These are phyloP conservation scores for Mongoloraphidia duomilia DNA, from an alignment of 2,888 invertebrate genomes.

Conservation along the genomic window DNA sequence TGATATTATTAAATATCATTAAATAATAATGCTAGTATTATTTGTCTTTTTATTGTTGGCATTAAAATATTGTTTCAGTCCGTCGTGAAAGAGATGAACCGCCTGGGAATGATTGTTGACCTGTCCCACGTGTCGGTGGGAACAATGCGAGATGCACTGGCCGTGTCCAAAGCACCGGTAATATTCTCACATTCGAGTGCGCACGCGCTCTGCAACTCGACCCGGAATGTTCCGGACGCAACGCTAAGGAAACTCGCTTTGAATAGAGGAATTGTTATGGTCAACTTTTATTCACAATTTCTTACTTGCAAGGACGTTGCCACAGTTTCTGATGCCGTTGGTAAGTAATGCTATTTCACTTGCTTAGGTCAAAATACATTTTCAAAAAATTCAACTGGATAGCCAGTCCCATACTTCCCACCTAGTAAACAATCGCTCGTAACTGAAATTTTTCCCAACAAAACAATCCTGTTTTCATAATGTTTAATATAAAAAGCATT, in stretches of 20 bases:
- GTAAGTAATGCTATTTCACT: constrained; percentile 33
- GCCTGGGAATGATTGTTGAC: constrained; percentile 78
- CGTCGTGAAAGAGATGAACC: constrained; percentile 77
- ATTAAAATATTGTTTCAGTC: constrained; percentile 35
- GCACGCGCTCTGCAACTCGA: constrained; percentile 63
- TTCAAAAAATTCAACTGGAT: background rate
- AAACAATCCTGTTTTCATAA: too few species aligned
- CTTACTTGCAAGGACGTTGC: constrained; percentile 60
- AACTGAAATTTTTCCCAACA: too few species aligned
- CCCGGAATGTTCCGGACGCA: constrained; percentile 67
- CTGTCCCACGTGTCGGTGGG: constrained; percentile 65
- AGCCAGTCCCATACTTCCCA: background rate
- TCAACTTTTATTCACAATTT: constrained; percentile 70
- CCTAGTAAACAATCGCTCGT: too few species aligned
- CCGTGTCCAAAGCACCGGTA: constrained; percentile 65
- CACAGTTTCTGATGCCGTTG: constrained; percentile 65
- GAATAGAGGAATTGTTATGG: constrained; percentile 75
- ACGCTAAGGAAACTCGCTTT: constrained; percentile 55
- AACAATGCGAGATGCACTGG: constrained; percentile 68
- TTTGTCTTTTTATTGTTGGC: too few species aligned
- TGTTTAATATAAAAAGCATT: too few species aligned
- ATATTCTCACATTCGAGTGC: constrained; percentile 79
- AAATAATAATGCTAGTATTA: too few species aligned
- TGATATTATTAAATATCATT: background rate
- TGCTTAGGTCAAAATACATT: background rate